These are phyloP conservation scores for Trissoscelio sp. DNA, from an alignment of 2,888 invertebrate species.

Conservation along the genomic window DNA sequence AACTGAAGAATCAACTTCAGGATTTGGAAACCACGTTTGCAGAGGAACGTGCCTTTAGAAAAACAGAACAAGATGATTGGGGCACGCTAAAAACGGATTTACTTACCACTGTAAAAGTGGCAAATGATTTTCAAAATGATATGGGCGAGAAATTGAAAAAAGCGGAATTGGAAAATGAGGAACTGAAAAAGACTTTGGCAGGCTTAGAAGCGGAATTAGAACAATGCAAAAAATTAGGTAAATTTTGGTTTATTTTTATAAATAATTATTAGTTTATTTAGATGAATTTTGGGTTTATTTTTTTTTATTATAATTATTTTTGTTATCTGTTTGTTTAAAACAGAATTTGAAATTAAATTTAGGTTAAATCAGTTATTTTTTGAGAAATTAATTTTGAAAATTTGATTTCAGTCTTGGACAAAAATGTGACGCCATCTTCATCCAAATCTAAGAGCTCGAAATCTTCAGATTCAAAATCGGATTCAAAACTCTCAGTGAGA, in stretches of 20 bases:
- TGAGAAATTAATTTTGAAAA: no score
- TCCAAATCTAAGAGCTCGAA: no score
- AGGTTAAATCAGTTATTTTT: no score
- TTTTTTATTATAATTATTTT: no score
- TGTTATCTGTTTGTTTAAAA: no score
- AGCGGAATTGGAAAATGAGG: neutral
- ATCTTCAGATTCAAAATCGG: no score
- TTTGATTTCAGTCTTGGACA: neutral
- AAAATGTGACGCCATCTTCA: neutral
- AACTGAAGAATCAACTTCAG: neutral
- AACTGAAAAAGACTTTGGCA: neutral
- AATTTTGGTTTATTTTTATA: neutral
- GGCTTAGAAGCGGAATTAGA: conserved; percentile 5
- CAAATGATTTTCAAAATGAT: conserved; percentile 5
- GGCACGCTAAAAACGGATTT: conserved; percentile 7
- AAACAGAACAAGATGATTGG: neutral
- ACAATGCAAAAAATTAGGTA: conserved; percentile 7
- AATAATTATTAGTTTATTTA: no score
- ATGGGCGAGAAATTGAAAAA: conserved; percentile 4
- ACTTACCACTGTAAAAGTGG: conserved; percentile 1
- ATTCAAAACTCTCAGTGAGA: conserved; percentile 2
- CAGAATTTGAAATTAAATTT: no score
- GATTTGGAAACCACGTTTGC: neutral
- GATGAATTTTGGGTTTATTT: no score
- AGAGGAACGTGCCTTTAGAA: conserved; percentile 1